Evolutionary conservation across 2,888 invertebrate genomes (phyloP).

Genomic region (Stegophylla sp.): DNA sequence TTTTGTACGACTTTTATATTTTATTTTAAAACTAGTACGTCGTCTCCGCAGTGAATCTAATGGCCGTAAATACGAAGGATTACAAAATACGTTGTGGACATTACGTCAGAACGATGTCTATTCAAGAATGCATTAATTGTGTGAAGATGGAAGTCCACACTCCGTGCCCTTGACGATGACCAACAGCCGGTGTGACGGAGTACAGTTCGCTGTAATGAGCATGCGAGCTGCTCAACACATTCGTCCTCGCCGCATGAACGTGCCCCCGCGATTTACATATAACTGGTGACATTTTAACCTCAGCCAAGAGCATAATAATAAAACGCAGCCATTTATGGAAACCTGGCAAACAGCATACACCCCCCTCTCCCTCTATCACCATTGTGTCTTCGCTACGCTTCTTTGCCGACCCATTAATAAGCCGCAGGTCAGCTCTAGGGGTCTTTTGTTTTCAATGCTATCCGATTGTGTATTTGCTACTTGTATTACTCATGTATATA

Average conservation of each 20-base stretch:
- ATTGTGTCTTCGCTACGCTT: slow-evolving; percentile 2
- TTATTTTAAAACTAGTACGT: too few species aligned
- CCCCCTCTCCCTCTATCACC: too few species aligned
- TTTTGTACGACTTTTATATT: too few species aligned
- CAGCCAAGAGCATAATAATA: slow-evolving; percentile 46
- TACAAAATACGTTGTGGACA: not conserved
- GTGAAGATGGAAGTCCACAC: slow-evolving; percentile 45
- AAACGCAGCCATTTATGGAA: slow-evolving; percentile 56
- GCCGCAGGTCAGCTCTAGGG: slow-evolving; percentile 37
- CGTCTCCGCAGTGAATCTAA: too few species aligned
- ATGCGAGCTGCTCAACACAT: slow-evolving; percentile 41
- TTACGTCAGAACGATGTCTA: not conserved
- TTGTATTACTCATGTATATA: slow-evolving; percentile 55
- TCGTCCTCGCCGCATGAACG: slow-evolving; percentile 38
- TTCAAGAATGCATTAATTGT: slow-evolving; percentile 23
- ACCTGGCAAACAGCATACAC: slow-evolving; percentile 24
- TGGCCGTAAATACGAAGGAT: not conserved
- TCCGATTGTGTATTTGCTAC: slow-evolving; percentile 57
- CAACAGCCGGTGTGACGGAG: not conserved
- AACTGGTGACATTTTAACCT: slow-evolving; percentile 54
- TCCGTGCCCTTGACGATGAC: slow-evolving; percentile 46
- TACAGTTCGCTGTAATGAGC: slow-evolving; percentile 30
- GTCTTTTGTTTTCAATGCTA: slow-evolving; percentile 57
- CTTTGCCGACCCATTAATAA: slow-evolving; percentile 53
- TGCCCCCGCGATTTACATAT: slow-evolving; percentile 50